Evolutionary conservation across 2,797 vertebrate genomes (phyloP), one percentile per base, ranked within the genome.

Genomic region (Paguma larvata): DNA sequence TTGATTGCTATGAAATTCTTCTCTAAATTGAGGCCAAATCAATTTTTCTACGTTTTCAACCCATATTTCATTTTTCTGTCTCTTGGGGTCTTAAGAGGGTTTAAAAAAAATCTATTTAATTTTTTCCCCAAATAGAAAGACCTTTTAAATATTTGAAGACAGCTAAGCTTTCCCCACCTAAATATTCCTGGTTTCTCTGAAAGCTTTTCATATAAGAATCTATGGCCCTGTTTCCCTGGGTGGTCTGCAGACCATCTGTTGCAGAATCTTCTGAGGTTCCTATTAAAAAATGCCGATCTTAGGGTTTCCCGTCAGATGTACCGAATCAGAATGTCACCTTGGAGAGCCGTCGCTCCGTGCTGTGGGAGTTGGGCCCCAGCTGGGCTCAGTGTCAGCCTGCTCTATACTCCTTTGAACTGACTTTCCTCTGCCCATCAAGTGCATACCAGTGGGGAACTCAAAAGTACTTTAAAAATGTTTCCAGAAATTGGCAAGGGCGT

Each of bases 71-170:
- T 32, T 93, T 86, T 84, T 62, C 30, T 62, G 59, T 34, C 13
- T 67, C 38, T 94, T 92, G 79, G 38, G 30, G 4, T 83, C 62
- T 95, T 77, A 84, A 96, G 59, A 83, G 1, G 14, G 21, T 44
- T 86, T 94, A 1, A 25, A 14, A 14, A 82, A 70, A 78, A 91
- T 21, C 5, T 65, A 18, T 89, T 72, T 82, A 59, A 48, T 73
- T 77, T 85, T 48, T 67, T 14, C 1, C 1, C 19, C 11, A 83
- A 95, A 93, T 30, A 96, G 85, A 62, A 97, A 94, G 96, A 77
- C 32, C 41, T 67, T 97, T 94, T 73, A 93, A 96, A 93, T 85
- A 96, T 95, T 94, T 97, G 89, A 96, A 92, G 85, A 96, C 46
- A 92, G 46, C 32, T 92, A 95, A 46, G 80, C 27, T 95, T 95